Evolutionary conservation across 2,888 invertebrate species (phyloP).

Genomic region (Scaptomyza polygonia): DNA sequence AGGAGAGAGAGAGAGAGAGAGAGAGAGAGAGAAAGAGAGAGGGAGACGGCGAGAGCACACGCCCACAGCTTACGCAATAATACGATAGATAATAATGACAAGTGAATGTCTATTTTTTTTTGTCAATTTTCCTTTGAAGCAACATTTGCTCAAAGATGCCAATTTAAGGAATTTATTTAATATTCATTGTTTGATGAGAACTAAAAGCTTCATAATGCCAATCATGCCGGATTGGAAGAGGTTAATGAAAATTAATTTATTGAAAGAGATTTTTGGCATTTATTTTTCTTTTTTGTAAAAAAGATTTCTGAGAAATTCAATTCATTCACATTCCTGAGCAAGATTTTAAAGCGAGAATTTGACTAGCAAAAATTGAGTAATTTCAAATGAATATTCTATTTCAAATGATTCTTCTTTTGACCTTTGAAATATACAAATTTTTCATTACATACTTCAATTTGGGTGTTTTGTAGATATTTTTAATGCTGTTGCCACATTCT

Average conservation of each 20-base stretch:
- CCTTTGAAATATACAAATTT: slow-evolving; percentile 33
- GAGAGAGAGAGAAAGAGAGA: neutral
- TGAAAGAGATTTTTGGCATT: no score
- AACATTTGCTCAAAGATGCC: neutral
- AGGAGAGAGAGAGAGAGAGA: neutral
- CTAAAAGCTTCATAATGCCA: neutral
- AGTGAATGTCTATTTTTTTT: slow-evolving; percentile 10
- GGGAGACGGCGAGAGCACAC: slow-evolving; percentile 9
- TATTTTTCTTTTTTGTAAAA: no score
- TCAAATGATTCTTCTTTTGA: neutral
- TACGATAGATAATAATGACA: slow-evolving; percentile 68
- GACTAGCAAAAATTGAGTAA: no score
- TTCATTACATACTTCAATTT: slow-evolving; percentile 37
- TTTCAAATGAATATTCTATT: slow-evolving; percentile 2
- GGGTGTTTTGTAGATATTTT: neutral
- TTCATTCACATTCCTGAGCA: neutral
- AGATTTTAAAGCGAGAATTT: slow-evolving; percentile 27
- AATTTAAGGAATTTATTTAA: neutral
- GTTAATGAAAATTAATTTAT: neutral
- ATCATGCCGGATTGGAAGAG: neutral
- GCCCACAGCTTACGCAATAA: slow-evolving; percentile 57
- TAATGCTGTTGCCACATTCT: neutral
- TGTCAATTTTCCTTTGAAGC: neutral
- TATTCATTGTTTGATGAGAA: neutral
- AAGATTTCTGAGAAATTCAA: neutral